These are phyloP conservation scores for Cotesia vestalis DNA, from an alignment of 1,140 invertebrate genomes.

Conservation along the genomic window DNA sequence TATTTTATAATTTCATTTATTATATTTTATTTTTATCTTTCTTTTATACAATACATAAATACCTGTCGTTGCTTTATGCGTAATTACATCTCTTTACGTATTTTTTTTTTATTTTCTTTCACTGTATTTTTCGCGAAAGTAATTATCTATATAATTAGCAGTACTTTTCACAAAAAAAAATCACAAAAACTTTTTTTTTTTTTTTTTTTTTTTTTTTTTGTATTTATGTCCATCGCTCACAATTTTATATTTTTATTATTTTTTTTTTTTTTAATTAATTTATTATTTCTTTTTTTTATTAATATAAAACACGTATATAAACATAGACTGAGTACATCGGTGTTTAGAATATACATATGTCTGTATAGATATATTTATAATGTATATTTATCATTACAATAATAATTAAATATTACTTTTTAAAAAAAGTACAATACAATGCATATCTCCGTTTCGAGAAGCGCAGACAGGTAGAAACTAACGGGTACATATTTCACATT, in stretches of 20 bases:
- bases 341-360: constrained; percentile 60
- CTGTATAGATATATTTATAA: constrained; percentile 30
- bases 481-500: background rate
- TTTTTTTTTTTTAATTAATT: constrained; percentile 30
- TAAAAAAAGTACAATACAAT: constrained; percentile 47
- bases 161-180: background rate
- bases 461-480: constrained; percentile 27
- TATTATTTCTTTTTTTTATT: constrained; percentile 50
- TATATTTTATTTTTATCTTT: constrained; percentile 3
- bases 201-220: constrained; percentile 1
- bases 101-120: constrained; percentile 9
- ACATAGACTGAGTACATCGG: constrained; percentile 65
- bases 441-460: constrained; percentile 15
- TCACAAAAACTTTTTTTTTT: background rate
- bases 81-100: constrained; percentile 18
- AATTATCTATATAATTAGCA: background rate
- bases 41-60: constrained; percentile 15
- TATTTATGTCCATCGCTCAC: background rate
- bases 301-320: constrained; percentile 68
- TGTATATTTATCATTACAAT: constrained; percentile 15
- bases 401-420: constrained; percentile 42
- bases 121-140: background rate
- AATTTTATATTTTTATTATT: background rate
- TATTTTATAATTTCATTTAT: background rate
- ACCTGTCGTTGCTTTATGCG: constrained; percentile 22